Percentiles rank a stretch among this genome's conserved stretches.
Evolutionary conservation across 2,888 invertebrate species (phyloP).

Genomic region (Oxyscelio sp.): DNA sequence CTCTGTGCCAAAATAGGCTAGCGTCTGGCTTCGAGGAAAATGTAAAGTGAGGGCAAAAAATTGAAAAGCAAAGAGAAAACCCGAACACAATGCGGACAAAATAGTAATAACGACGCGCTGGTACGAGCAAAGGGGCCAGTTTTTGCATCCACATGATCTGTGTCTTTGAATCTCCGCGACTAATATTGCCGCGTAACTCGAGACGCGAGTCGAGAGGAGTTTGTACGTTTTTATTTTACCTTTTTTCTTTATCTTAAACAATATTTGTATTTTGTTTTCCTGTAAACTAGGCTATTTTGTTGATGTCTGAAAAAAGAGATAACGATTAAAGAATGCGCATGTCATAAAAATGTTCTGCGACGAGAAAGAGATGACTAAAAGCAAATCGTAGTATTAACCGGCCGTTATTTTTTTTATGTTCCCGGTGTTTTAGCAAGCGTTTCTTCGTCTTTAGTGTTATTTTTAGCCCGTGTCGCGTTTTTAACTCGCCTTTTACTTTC

Average conservation of each 20-base stretch:
- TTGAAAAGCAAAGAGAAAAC: too few relatives aligned
- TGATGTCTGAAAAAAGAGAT: conserved; percentile 68
- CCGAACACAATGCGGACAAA: conserved; percentile 58
- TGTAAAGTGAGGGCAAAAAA: too few relatives aligned
- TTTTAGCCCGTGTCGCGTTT: too few relatives aligned
- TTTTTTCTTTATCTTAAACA: too few relatives aligned
- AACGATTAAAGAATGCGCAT: conserved; percentile 73
- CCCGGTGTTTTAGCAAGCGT: too few relatives aligned
- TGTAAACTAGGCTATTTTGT: too few relatives aligned
- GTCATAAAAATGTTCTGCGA: conserved; percentile 46
- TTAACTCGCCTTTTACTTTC: too few relatives aligned
- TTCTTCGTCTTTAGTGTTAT: too few relatives aligned
- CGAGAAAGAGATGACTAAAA: neutral
- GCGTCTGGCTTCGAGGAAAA: too few relatives aligned
- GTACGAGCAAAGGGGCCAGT: conserved; percentile 88
- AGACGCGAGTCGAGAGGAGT: conserved; percentile 11
- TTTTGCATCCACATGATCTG: conserved; percentile 87
- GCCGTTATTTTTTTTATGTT: too few relatives aligned
- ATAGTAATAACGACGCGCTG: conserved; percentile 79
- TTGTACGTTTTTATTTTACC: conserved; percentile 56
- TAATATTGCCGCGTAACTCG: conserved; percentile 7
- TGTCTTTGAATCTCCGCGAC: conserved; percentile 86
- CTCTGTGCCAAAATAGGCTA: too few relatives aligned
- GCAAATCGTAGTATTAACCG: conserved; percentile 43
- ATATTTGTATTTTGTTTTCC: too few relatives aligned